A percentile compares a stretch with the other conserved stretches of the same genome.
phyloP scores from a whole-genome alignment of 1,140 invertebrate species.

The Macrostomum lignano region DNA sequence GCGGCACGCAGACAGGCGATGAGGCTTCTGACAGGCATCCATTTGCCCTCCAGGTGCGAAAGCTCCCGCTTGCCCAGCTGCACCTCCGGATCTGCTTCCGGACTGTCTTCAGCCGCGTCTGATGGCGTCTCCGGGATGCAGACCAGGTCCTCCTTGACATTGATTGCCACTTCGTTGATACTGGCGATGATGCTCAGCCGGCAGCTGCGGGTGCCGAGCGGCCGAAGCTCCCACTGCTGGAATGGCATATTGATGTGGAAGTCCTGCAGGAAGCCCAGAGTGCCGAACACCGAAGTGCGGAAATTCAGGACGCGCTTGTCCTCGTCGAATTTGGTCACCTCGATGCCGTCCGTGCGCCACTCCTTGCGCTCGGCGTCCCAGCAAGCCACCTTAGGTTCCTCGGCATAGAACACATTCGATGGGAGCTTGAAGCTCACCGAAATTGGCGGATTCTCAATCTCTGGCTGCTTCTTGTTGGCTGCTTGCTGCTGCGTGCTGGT shows the following conservation, averaged over 20 bases:
- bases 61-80: too few relatives aligned
- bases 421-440: too few relatives aligned
- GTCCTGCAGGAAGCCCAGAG: conserved; percentile 21
- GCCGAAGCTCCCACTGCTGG: conserved; percentile 17
- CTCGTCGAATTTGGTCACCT: conserved; percentile 17
- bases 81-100: too few relatives aligned
- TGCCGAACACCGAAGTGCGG: conserved; percentile 20
- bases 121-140: too few relatives aligned
- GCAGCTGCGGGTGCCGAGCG: too few relatives aligned
- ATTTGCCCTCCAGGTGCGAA: conserved; percentile 17
- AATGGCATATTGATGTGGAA: conserved; percentile 27
- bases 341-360: conserved; percentile 20
- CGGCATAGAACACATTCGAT: conserved; percentile 17
- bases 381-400: conserved; percentile 17
- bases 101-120: too few relatives aligned
- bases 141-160: too few relatives aligned
- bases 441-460: too few relatives aligned
- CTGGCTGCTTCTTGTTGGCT: too few relatives aligned
- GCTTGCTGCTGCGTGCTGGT: too few relatives aligned
- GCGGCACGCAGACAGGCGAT: conserved; percentile 33
- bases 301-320: conserved; percentile 18
- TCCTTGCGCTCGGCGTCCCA: conserved; percentile 18
- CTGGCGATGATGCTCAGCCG: too few relatives aligned
- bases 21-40: conserved; percentile 16
- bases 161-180: too few relatives aligned